Base-by-base conservation (phyloP, 2,888 invertebrate species). In the Macrophya alboannulata region DNA sequence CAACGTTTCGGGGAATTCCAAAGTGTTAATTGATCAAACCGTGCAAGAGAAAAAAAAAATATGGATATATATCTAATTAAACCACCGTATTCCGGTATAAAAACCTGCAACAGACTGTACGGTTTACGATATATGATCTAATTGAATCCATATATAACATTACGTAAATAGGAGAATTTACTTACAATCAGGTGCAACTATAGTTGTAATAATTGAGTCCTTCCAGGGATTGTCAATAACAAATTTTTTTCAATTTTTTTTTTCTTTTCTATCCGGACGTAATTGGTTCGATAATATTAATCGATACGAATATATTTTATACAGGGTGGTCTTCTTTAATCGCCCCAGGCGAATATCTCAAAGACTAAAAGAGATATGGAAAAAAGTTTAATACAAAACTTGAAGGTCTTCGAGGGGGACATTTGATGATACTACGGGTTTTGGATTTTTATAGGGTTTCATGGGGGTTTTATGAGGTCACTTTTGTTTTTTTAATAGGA, bases 231-330 rank as follows among this genome's bases (percentile, higher is more conserved):
- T 51, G 31, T 77, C 55, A 17, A 51, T 31, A 25, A 43, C 10
- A 77, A 8, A 37, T 74, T 21, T 43, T 72, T n/a, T 72, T 72
- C 72, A 45, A 15, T 68, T 68, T 43, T n/a, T n/a, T n/a, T n/a
- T n/a, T n/a, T n/a, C n/a, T n/a, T n/a, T n/a, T n/a, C n/a, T n/a
- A n/a, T n/a, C n/a, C n/a, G n/a, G n/a, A n/a, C n/a, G n/a, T n/a
- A n/a, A n/a, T n/a, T n/a, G n/a, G n/a, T n/a, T n/a, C n/a, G n/a
- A n/a, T n/a, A n/a, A n/a, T n/a, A n/a, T n/a, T n/a, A n/a, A n/a
- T n/a, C n/a, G n/a, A n/a, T n/a, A n/a, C n/a, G n/a, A n/a, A n/a
- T n/a, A n/a, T n/a, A n/a, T n/a, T n/a, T n/a, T n/a, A n/a, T n/a
- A n/a, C n/a, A n/a, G n/a, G n/a, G n/a, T n/a, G n/a, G n/a, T n/a